phyloP scores from a whole-genome alignment of 2,888 invertebrate genomes.

The Cactoblastis cactorum region DNA sequence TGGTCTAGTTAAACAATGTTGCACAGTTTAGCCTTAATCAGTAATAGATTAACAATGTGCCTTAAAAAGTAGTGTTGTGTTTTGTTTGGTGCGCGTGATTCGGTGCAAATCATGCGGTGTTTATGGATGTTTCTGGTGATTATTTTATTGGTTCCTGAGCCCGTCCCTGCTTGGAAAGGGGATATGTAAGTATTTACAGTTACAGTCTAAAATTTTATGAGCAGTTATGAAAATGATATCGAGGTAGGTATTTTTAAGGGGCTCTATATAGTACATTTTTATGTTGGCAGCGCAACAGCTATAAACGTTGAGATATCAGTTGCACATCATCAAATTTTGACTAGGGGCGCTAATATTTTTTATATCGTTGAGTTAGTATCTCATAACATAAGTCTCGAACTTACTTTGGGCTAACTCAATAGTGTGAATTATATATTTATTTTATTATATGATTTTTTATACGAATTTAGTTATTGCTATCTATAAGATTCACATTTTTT shows the following conservation, averaged over 20 bases:
- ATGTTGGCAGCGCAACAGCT: background rate
- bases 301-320: background rate
- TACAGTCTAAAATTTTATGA: background rate
- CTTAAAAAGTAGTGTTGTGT: conserved; percentile 56
- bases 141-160: conserved; percentile 54
- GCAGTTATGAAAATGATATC: background rate
- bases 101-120: conserved; percentile 52
- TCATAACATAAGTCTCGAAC: background rate
- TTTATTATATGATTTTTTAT: too few species aligned
- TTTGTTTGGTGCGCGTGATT: conserved; percentile 47
- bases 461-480: too few species aligned
- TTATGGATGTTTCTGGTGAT: conserved; percentile 45
- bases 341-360: background rate
- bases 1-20: conserved; percentile 36
- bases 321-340: background rate
- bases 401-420: too few species aligned
- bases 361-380: background rate
- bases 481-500: too few species aligned
- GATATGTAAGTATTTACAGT: conserved; percentile 44
- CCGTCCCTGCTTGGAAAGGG: conserved; percentile 55
- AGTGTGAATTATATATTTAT: too few species aligned
- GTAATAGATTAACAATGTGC: conserved; percentile 61
- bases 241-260: background rate
- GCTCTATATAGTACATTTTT: too few species aligned
- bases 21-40: conserved; percentile 40